phyloP scores from a whole-genome alignment of 2,888 invertebrate species.

The Anthophora plumipes region DNA sequence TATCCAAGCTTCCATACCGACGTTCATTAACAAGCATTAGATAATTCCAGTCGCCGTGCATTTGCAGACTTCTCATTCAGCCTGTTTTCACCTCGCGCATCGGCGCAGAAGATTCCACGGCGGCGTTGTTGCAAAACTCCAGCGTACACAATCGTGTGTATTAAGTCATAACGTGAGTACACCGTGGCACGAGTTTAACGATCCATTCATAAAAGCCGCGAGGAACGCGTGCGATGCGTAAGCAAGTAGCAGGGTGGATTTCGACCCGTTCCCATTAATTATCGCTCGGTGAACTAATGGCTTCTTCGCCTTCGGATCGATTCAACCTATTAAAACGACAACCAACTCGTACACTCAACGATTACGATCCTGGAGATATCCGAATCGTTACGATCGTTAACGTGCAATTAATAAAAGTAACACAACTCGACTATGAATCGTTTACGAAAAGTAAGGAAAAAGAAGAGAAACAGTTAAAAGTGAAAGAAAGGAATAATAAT shows the following conservation, averaged over 20 bases:
- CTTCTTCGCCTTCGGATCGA: constrained; percentile 54
- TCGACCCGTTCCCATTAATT: constrained; percentile 65
- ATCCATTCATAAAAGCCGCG: constrained; percentile 44
- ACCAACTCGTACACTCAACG: constrained; percentile 51
- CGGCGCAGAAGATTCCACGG: not conserved
- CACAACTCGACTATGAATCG: not conserved
- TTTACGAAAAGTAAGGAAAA: not conserved
- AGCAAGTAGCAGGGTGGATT: constrained; percentile 54
- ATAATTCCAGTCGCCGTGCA: not conserved
- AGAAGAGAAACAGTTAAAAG: not conserved
- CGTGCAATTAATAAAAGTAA: constrained; percentile 63
- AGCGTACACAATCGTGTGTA: constrained; percentile 46
- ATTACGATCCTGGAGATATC: constrained; percentile 49
- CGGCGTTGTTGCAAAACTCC: constrained; percentile 8
- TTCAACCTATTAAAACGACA: constrained; percentile 47
- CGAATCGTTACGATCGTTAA: constrained; percentile 43
- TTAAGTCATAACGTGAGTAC: constrained; percentile 26
- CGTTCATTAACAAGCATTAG: not conserved
- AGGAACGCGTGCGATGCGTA: constrained; percentile 37
- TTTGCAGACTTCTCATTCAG: not conserved
- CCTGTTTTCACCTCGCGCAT: not conserved
- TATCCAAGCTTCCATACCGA: constrained; percentile 2
- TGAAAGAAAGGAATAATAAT: not conserved
- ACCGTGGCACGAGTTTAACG: constrained; percentile 27
- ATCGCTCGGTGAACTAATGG: constrained; percentile 59